Evolutionary conservation across 2,113 vertebrate genomes (phyloP).

Genomic region (Hypanus sabinus): DNA sequence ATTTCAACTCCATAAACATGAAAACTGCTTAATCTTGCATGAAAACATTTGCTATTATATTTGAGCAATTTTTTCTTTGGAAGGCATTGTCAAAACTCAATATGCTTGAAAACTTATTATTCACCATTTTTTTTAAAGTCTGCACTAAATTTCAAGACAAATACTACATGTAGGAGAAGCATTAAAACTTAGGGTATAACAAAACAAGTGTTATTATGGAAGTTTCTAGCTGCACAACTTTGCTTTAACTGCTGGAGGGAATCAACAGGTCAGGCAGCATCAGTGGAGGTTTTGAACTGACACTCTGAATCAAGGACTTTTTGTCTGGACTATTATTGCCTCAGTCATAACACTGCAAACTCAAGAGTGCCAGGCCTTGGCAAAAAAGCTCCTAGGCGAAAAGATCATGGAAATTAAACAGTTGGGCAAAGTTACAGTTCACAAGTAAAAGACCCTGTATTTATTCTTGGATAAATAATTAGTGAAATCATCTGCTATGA

Average conservation of each 20-base stretch:
- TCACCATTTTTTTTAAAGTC: no score
- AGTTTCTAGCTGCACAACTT: neutral
- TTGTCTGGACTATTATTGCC: neutral
- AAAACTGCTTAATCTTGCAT: no score
- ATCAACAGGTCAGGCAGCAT: no score
- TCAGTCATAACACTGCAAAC: neutral
- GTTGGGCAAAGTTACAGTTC: neutral
- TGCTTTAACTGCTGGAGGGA: neutral
- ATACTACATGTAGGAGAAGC: neutral
- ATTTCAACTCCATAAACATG: neutral
- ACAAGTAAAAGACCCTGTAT: neutral
- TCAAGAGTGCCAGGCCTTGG: neutral
- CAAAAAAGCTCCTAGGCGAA: neutral
- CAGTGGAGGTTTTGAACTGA: no score
- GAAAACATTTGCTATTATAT: no score
- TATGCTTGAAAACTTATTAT: neutral
- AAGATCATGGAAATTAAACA: neutral
- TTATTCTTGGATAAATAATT: neutral
- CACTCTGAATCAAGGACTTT: no score
- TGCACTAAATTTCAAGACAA: neutral
- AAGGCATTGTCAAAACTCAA: neutral
- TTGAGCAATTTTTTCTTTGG: neutral
- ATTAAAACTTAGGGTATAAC: neutral
- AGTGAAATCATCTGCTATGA: neutral
- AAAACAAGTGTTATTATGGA: neutral